Evolutionary conservation across 2,113 vertebrate genomes (phyloP).

Genomic region (Lasiurus cinereus): DNA sequence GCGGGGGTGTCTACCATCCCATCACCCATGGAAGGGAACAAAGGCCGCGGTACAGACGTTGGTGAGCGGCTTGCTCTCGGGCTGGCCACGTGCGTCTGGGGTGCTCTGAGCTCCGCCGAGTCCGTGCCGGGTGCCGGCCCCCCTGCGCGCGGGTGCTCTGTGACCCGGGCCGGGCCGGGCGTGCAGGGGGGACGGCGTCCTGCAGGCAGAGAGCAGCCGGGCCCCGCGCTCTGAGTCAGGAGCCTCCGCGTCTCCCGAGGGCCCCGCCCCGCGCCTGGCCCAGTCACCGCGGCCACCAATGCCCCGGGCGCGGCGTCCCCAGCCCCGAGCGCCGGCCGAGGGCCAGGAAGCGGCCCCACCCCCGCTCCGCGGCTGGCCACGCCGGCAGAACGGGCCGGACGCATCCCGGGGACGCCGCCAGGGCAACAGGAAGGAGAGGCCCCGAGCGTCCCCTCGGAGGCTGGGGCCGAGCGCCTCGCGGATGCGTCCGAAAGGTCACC

Average conservation of each 20-base stretch:
- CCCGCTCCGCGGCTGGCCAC: neutral
- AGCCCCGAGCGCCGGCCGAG: neutral
- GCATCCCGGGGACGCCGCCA: neutral
- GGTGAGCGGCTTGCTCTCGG: neutral
- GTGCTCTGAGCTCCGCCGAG: neutral
- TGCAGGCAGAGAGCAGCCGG: neutral
- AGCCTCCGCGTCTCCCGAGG: no score
- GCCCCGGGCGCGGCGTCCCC: rapidly evolving
- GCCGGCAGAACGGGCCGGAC: neutral
- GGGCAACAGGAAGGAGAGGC: neutral
- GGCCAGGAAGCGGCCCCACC: neutral
- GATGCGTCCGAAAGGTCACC: neutral
- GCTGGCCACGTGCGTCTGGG: neutral
- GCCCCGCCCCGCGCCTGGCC: neutral
- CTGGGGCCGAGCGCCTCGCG: neutral
- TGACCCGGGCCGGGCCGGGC: neutral
- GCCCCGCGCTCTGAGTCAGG: neutral
- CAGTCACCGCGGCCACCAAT: rapidly evolving
- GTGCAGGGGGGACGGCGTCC: neutral
- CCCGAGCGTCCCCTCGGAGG: rapidly evolving
- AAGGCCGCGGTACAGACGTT: rapidly evolving
- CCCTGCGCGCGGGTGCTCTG: neutral
- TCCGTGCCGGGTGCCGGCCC: neutral
- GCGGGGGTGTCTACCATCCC: rapidly evolving
- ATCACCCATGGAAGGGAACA: neutral